Evolutionary conservation across 2,888 invertebrate species (phyloP).

Genomic region (Eupelmus urozonus): DNA sequence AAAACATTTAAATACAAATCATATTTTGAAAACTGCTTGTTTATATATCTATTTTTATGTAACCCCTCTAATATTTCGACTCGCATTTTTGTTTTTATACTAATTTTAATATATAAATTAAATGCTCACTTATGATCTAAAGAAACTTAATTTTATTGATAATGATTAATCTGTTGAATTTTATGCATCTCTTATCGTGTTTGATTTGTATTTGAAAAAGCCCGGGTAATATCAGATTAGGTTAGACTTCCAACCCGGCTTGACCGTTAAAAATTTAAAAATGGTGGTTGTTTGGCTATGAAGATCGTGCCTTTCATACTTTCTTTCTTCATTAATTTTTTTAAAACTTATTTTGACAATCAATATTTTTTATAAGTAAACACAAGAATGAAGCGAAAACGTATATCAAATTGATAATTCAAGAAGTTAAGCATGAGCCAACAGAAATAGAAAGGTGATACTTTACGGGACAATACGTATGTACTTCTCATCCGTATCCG

Average conservation of each 20-base stretch:
- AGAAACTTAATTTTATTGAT: too few species aligned
- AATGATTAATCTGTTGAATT: too few species aligned
- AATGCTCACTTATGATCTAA: too few species aligned
- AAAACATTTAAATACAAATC: neutral
- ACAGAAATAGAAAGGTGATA: neutral
- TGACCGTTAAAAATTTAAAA: conserved; percentile 42
- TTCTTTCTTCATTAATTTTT: neutral
- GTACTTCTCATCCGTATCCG: neutral
- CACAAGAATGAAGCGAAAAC: neutral
- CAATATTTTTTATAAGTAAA: neutral
- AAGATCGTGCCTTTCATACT: neutral
- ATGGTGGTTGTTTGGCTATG: conserved; percentile 20
- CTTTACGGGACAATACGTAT: too few species aligned
- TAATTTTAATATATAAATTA: too few species aligned
- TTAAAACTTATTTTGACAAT: neutral
- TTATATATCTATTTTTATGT: too few species aligned
- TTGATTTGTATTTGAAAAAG: neutral
- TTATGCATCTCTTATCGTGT: too few species aligned
- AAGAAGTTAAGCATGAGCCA: neutral
- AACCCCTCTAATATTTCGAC: too few species aligned
- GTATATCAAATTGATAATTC: neutral
- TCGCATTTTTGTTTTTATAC: too few species aligned
- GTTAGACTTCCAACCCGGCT: neutral
- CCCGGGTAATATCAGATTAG: conserved; percentile 8
- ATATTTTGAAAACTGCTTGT: conserved; percentile 16